Percentiles rank a stretch among this genome's conserved stretches.
Conservation (phyloP, 2,888 invertebrate species). For the Cataglyphis altisquamis region DNA sequence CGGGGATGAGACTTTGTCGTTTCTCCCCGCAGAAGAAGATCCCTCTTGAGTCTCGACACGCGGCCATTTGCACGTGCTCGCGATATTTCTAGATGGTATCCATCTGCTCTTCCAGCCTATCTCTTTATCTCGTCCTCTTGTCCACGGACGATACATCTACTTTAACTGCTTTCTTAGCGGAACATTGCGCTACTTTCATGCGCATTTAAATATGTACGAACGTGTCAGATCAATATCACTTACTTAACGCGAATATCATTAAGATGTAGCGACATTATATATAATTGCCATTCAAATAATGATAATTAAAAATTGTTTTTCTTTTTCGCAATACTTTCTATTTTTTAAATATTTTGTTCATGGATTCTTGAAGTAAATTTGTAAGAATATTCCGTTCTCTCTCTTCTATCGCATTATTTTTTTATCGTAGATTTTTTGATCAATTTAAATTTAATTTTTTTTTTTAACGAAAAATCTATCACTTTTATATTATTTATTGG, state of each 20-base stretch:
- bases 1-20: conserved; percentile 45
- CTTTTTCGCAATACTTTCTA: background rate
- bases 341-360: too few species aligned
- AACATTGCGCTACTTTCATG: conserved; percentile 21
- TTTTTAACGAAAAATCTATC: background rate
- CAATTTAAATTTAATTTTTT: too few species aligned
- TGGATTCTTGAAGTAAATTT: too few species aligned
- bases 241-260: background rate
- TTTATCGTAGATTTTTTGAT: too few species aligned
- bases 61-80: conserved; percentile 73
- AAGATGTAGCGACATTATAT: background rate
- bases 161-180: conserved; percentile 52
- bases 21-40: conserved; percentile 54
- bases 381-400: too few species aligned
- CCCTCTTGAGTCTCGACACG: conserved; percentile 63
- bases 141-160: conserved; percentile 32
- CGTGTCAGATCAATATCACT: background rate
- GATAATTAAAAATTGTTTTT: background rate
- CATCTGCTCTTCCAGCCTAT: conserved; percentile 63
- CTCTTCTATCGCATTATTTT: too few species aligned
- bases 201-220: conserved; percentile 11
- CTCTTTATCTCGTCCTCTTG: conserved; percentile 49
- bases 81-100: conserved; percentile 63
- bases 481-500: background rate
- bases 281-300: background rate